Evolutionary conservation across 2,797 vertebrate genomes (phyloP).

Genomic region (Helostoma temminkii): DNA sequence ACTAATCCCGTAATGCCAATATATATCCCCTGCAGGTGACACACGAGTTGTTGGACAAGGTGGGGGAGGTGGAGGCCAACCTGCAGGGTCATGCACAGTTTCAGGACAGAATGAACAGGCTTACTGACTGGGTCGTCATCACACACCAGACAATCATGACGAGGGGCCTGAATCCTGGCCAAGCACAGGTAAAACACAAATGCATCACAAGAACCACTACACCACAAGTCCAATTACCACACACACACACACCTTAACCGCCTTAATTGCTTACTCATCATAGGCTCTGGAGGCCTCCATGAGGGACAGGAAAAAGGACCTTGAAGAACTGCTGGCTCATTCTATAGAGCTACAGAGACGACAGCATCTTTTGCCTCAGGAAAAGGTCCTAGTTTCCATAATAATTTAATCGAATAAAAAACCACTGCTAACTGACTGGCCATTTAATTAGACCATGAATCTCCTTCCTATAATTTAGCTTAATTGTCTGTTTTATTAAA

Average conservation of each 20-base stretch:
- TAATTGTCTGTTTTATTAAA: slow-evolving; percentile 39
- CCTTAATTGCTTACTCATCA: background rate
- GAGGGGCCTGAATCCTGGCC: slow-evolving; percentile 68
- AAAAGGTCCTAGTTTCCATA: slow-evolving; percentile 79
- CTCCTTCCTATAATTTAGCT: slow-evolving; percentile 16
- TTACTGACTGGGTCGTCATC: slow-evolving; percentile 82
- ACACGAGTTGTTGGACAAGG: slow-evolving; percentile 86
- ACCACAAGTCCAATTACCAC: background rate
- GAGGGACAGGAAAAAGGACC: slow-evolving; percentile 82
- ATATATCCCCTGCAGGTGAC: slow-evolving; percentile 79
- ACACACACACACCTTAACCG: too few relatives aligned
- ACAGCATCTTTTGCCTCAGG: slow-evolving; percentile 83
- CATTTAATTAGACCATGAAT: slow-evolving; percentile 21
- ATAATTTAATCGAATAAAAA: slow-evolving; percentile 20
- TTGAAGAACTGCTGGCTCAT: slow-evolving; percentile 84
- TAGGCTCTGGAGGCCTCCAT: slow-evolving; percentile 82
- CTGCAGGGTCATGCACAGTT: slow-evolving; percentile 83
- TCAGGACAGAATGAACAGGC: slow-evolving; percentile 81
- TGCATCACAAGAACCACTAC: background rate
- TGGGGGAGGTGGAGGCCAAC: slow-evolving; percentile 84
- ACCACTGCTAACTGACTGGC: slow-evolving; percentile 20
- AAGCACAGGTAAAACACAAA: slow-evolving; percentile 77
- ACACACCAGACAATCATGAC: slow-evolving; percentile 80
- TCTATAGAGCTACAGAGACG: slow-evolving; percentile 86
- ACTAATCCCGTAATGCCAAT: background rate